Evolutionary conservation across 2,113 vertebrate species (phyloP), one percentile per base, ranked within the genome.

Genomic region (Ia io): DNA sequence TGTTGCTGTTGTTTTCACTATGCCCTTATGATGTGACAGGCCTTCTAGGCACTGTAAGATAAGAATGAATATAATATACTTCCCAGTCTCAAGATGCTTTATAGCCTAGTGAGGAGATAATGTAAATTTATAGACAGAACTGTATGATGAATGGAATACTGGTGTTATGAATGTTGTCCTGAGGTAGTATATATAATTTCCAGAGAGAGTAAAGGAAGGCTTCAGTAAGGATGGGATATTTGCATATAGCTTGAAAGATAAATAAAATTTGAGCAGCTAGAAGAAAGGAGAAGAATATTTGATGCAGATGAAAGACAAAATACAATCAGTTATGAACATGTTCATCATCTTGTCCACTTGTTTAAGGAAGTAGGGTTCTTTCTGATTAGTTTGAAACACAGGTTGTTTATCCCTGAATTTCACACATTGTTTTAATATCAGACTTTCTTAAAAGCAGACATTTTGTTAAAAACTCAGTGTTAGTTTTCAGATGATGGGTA

Each of bases 401-500:
- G 16, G 88, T 59, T 61, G 35, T 67, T 96, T 86, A 56, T 80
- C 25, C 7, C 67, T 88, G 69, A 88, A 59, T 93, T 92, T 92
- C 74, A 76, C 35, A 70, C 35, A 8, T 40, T 78, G 18, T 89
- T 93, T 95, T 42, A 82, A 49, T 73, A 84, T 88, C 42, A 92
- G 32, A 44, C 25, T 87, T 92, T 84, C 40, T 90, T 76, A 90
- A 94, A 89, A 94, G 37, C 49, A 32, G 42, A 53, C 69, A 49
- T 97, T 86, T 83, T 92, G 37, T 84, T 89, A 84, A 90, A 80
- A 88, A 69, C 35, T 82, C 67, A 88, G 44, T 47, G 63, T 82
- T 67, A 84, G n/a, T 73, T 93, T 95, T 96, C 37, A 82, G 77
- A 92, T 95, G 71, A 92, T 95, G 28, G 49, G 14, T 17, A 22